Base-by-base conservation (phyloP, 2,797 vertebrate genomes). In the Pseudomugil gertrudae region DNA sequence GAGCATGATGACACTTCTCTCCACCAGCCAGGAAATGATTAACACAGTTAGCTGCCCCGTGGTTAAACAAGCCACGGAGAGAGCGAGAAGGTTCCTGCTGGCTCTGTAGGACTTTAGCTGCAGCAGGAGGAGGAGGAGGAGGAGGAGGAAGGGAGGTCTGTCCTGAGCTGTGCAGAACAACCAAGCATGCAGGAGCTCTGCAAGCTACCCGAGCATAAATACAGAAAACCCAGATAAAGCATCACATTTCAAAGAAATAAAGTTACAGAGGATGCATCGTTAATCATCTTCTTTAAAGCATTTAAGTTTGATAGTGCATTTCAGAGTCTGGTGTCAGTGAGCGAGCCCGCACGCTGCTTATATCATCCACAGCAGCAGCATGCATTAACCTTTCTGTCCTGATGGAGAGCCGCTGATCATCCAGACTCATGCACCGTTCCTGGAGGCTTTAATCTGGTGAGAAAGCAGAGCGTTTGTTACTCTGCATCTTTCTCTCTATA, bases 41-140 rank as follows among this genome's bases (percentile, higher is more conserved):
- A 83, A 86, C 72, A 48, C 47, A 23, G 69, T 66, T 67, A 84
- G 84, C 81, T 82, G 79, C n/a, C 81, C 78, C 64, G 58, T 70
- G 74, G 80, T 86, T 79, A 80, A 76, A 85, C 53, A 65, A 74
- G 62, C 64, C 32, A 58, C 54, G 57, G 69, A 66, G 27, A 9
- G 59, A 62, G 55, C 10, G 57, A 35, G 64, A 58, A 66, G 38
- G 70, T 61, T 80, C 60, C 75, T 55, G 60, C 62, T 66, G 72
- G 71, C 76, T 73, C 81, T 66, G 51, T 65, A 74, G 76, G 68
- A 71, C 76, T 83, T 78, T 36, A 82, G 78, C 76, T 81, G 76
- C 84, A 83, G 21, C n/a, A 43, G 1, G 47, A 55, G 40, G 52
- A 56, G 32, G 9, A 3, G 11, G 30, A 53, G 57, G 59, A 30